Evolutionary conservation across 2,888 invertebrate genomes (phyloP), one percentile per base, ranked within the genome.

Genomic region (Amphipoea lucens): DNA sequence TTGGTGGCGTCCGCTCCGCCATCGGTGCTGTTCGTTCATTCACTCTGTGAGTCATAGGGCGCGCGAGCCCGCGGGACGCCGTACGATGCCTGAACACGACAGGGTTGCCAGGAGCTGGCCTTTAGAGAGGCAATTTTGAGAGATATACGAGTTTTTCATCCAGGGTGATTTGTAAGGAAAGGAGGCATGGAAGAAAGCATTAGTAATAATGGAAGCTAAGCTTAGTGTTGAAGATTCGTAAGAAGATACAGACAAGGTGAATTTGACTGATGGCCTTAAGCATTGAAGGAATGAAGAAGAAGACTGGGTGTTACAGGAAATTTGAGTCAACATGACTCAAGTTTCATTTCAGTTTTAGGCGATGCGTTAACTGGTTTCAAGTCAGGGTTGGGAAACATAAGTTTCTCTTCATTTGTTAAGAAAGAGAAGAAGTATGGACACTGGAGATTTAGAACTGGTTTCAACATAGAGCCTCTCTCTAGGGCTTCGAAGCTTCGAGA

Each of bases 1-100:
- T 90, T 89, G 89, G 79, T 51, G 76, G 62, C 78, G 78, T 82
- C 84, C 84, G 84, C 74, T 83, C 77, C 65, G 65, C 78, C 76
- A 66, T 57, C 73, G 74, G 63, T 76, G 78, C 77, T 77, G 82
- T 51, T 65, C 80, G 89, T 87, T 85, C 89, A 89, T 88, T 89
- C 89, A 88, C 81, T 88, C 82, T 45, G 79, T 78, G 88, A 74
- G 84, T 81, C 84, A 83, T 69, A 40, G 87, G 83, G 81, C 87
- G 82, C 79, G 80, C 73, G 78, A 84, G 83, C 70, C 75, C 73
- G 79, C 77, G 83, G 88, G 90, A 89, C 89, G 90, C 89, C 88
- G 81, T 78, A 75, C 86, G 86, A 82, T 68, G 83, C 79, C 80
- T 76, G 76, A 72, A 17, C 67, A 78, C 14, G 42, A 45, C 76